Base-by-base conservation (phyloP, 2,888 invertebrate genomes). In the Tortricodes alternella region DNA sequence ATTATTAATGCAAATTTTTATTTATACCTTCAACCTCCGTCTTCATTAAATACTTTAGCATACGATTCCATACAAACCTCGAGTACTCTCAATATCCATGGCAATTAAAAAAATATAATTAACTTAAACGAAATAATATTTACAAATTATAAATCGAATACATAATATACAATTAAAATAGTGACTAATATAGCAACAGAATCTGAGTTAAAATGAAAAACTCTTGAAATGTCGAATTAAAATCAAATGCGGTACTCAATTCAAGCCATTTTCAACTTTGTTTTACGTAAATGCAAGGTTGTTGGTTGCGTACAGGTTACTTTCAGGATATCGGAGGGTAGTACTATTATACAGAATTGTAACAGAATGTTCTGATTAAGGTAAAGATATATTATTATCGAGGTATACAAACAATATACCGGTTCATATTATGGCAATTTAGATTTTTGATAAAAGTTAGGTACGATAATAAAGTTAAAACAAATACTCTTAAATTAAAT, bases 91-190 rank as follows among this genome's bases (percentile, higher is more conserved):
- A 78, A 82, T 78, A 85, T 77, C 76, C 78, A 88, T 89, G 90
- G 90, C 90, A 89, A 83, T 84, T 78, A 82, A 85, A 83, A 80
- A 80, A 82, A 80, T 71, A 76, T 66, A 81, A 80, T 85, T 86
- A 89, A 87, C 83, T 86, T 87, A 86, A 50, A 29, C 11, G 78
- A 83, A 80, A 77, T 76, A 82, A 83, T 89, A 90, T 89, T 89
- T 90, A 89, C 89, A 90, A 88, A 88, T 87, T 76, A 85, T 78
- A 81, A 76, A 80, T 76, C 79, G 70, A 81, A 86, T 85, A 89
- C 75, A 89, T 80, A 89, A 84, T 84, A 89, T 85, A 89, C 86
- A 89, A 81, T 85, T 88, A 90, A 78, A 86, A 78, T 89, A 89
- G 80, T 90, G 90, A 90, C 90, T 89, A 86, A 83, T 76, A 74